Base-by-base conservation (phyloP, 2,888 invertebrate genomes). In the Lasius fuliginosus region DNA sequence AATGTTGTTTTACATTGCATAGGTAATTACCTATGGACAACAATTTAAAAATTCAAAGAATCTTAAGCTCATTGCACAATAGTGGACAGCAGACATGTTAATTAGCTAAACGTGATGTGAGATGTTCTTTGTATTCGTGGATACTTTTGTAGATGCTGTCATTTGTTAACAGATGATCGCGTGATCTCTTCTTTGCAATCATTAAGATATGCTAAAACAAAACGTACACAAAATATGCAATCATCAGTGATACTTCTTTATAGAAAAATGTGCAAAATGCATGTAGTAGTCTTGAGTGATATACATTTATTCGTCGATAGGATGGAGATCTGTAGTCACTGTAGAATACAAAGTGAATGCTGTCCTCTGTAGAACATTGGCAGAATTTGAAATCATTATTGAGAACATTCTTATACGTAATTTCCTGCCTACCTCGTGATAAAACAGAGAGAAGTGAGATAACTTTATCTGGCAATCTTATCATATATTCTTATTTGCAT, bases 361-460 rank as follows among this genome's bases (percentile, higher is more conserved):
- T 68, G 67, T 58, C 76, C 67, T 82, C 82, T 67, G 5, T 12
- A 27, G 76, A 42, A n/a, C 1, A 4, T 33, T n/a, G 36, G 12
- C 40, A 73, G 64, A 64, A 18, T 64, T 42, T 53, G 11, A 58
- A 40, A n/a, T 6, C 23, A 4, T 11, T 1, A 23, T 11, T 12
- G 30, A 56, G 36, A 53, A 15, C 5, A 27, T 18, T 65, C 1
- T 6, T 12, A 23, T 8, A 53, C 11, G 3, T 36, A 53, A 65
- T n/a, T 56, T 76, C 27, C 27, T 53, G 36, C 1, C 65, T 76
- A 77, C 9, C 77, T 15, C 30, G 18, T 58, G 77, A 58, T 77
- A 77, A 68, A 77, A 9, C 69, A 58, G 69, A 46, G 69, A 77
- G 9, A 68, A 58, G 8, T 42, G 23, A 6, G 3, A 12, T 53